These are phyloP conservation scores for Diarsia brunnea DNA, from an alignment of 2,888 invertebrate species.

Conservation along the genomic window DNA sequence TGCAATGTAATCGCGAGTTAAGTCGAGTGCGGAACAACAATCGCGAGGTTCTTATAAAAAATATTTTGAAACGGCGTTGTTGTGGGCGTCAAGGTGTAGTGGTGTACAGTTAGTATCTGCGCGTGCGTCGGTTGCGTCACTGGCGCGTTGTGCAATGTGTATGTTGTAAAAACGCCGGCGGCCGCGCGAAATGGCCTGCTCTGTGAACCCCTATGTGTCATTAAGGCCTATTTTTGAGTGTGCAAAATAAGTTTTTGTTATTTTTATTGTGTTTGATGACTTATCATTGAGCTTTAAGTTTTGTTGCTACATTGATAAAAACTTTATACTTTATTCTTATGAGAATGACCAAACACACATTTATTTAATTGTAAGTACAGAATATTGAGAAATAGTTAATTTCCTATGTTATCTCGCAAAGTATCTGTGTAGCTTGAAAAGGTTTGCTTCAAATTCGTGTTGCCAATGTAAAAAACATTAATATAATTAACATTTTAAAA, in stretches of 20 bases:
- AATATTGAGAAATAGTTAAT: slow-evolving; percentile 26
- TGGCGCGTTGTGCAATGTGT: slow-evolving; percentile 65
- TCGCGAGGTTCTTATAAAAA: slow-evolving; percentile 63
- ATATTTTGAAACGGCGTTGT: slow-evolving; percentile 67
- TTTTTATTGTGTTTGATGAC: slow-evolving; percentile 1
- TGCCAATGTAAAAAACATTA: slow-evolving; percentile 36
- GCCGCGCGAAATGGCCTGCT: slow-evolving; percentile 52
- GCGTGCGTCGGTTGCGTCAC: slow-evolving; percentile 68
- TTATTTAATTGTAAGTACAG: neutral
- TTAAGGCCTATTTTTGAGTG: slow-evolving; percentile 25
- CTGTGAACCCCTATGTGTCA: slow-evolving; percentile 30
- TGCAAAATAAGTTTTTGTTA: neutral
- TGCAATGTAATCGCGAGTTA: slow-evolving; percentile 57
- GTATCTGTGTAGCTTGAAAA: slow-evolving; percentile 22
- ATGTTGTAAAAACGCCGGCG: slow-evolving; percentile 68
- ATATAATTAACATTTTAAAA: slow-evolving; percentile 62
- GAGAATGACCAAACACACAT: neutral
- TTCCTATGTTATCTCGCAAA: slow-evolving; percentile 7
- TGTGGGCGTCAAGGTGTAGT: slow-evolving; percentile 73
- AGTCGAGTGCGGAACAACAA: slow-evolving; percentile 66
- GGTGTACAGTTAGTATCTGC: slow-evolving; percentile 67
- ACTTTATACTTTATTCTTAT: slow-evolving; percentile 6
- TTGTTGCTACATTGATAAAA: neutral
- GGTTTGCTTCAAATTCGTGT: slow-evolving; percentile 27
- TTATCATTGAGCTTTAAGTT: slow-evolving; percentile 10